A percentile compares a stretch with the other conserved stretches of the same genome.
Conservation (phyloP, 2,113 vertebrate genomes). For the Bucco capensis region DNA sequence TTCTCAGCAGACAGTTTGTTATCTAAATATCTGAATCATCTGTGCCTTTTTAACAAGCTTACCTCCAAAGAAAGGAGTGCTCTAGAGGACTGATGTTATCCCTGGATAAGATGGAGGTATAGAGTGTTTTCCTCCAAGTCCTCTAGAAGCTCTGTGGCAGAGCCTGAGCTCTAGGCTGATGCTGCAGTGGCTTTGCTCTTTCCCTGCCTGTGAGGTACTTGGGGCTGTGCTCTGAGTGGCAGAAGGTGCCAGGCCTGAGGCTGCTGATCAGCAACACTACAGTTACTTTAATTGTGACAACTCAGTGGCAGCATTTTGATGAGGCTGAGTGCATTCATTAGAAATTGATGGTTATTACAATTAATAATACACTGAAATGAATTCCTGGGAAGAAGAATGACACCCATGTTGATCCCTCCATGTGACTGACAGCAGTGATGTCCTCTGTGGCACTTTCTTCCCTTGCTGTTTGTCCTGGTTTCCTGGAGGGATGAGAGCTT, state of each 20-base stretch:
- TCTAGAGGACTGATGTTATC: neutral
- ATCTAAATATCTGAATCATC: neutral
- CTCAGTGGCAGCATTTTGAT: neutral
- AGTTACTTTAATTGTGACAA: slow-evolving; percentile 16
- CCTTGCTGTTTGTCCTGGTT: neutral
- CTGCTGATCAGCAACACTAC: neutral
- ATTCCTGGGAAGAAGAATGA: neutral
- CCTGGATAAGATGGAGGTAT: neutral
- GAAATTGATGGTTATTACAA: slow-evolving; percentile 29
- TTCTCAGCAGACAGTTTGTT: neutral
- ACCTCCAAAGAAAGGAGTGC: neutral
- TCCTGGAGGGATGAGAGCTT: neutral
- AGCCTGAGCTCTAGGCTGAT: neutral
- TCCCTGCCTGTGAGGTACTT: neutral
- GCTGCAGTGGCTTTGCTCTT: neutral
- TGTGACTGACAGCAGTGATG: neutral
- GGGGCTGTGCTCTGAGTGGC: neutral
- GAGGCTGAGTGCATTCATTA: neutral
- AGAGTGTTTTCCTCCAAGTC: neutral
- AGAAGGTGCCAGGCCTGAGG: neutral
- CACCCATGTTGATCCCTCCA: neutral
- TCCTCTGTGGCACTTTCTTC: neutral
- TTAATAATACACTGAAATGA: slow-evolving; percentile 40
- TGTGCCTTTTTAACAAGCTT: neutral
- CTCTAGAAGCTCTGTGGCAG: neutral